Evolutionary conservation across 2,797 vertebrate genomes (phyloP), one percentile per base, ranked within the genome.

Genomic region (Momotus momota): DNA sequence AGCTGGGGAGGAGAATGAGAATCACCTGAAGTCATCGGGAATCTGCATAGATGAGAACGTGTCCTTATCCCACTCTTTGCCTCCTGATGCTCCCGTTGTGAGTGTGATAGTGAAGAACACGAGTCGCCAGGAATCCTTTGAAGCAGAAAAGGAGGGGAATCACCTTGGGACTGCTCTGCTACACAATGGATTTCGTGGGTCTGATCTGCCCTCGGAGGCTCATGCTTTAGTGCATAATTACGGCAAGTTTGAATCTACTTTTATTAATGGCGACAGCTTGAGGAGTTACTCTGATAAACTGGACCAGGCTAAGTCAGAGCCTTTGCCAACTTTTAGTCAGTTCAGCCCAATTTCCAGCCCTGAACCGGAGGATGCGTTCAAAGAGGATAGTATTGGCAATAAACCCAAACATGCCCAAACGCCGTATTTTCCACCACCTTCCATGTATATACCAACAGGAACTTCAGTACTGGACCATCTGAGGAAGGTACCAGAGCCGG

Each of bases 31-130:
- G 88, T 98, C 98, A 6, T 79, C 98, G 0, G 99, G 98, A 75
- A 98, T 99, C 83, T 99, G 99, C 93, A 97, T 99, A 43, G 99
- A 99, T 70, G 99, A 98, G 62, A 97, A 95, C 0, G 97, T 98
- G 49, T 95, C 99, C 85, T 94, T 98, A 81, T 97, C 98, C 82
- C 98, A 98, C 81, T 94, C 98, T n/a, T 96, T 97, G 60, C 95
- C 98, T 21, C 77, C 98, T 22, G 99, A 99, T 81, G 93, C 98
- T 7, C 99, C 99, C 5, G 98, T 97, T 20, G 99, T 99, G 87
- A 99, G 99, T 86, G 99, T 99, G 73, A 99, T 99, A 46, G 99
- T 99, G 81, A 99, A 99, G 98, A 99, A 99, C 97, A 99, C 99
- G 2, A 99, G 98, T 94, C 98, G 98, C 25, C 99, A 99, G 96